Evolutionary conservation across 64 coral and sea anemone genomes (phyloP), one percentile per base, ranked within the genome.

Genomic region (Montipora sp.): DNA sequence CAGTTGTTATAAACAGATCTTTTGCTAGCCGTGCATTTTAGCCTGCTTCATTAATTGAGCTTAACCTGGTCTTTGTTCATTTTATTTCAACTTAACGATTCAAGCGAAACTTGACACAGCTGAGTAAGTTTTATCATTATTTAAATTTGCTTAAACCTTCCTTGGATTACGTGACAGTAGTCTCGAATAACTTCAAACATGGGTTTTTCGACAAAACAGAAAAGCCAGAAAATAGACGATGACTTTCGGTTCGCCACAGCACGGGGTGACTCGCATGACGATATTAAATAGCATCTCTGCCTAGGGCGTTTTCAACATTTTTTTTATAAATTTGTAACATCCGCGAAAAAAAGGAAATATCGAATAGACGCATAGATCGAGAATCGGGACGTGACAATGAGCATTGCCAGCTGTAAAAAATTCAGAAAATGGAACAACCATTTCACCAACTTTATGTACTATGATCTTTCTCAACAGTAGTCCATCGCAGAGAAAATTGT

Each of bases 121-220:
- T 68, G 63, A 71, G 18, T 85, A 85, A 85, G 19, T 68, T 85
- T 85, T 70, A 85, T 51, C 65, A 85, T 21, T 71, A 85, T 71
- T 85, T 47, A 83, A 83, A 83, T 66, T 83, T 44, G 13, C 60
- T 83, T 47, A 19, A 2, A 66, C 59, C 15, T 18, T 16, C 16
- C 36, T 27, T 46, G 3, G 60, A 71, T 46, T 69, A 85, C 82
- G 82, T 85, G 82, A 85, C 82, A 19, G 46, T 6, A 3, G 47
- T 16, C 13, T 66, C 14, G 63, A 84, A 70, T 50, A 18, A 21
- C 65, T 71, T 71, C 36, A 66, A 13, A 83, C 7, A 23, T 12
- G 15, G 36, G 18, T 45, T 66, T 45, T 65, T 46, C 60, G 46
- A 11, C 8, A 12, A 3, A 1, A 11, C 44, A 50, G 57, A 49